phyloP scores from a whole-genome alignment of 2,797 vertebrate species.

The Toxotes lorentzi region DNA sequence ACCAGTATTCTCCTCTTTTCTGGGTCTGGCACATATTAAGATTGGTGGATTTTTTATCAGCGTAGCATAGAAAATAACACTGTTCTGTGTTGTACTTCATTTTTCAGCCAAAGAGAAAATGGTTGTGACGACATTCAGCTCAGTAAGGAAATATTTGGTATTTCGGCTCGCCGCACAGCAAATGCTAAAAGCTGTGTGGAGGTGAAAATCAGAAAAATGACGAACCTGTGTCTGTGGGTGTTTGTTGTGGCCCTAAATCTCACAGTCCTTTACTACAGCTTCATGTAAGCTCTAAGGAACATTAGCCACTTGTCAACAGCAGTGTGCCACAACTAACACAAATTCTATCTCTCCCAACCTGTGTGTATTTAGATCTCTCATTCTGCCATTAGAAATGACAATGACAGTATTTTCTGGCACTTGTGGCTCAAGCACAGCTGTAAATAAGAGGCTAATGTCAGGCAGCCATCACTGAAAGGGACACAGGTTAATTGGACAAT shows the following conservation, averaged over 20 bases:
- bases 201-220: slow-evolving; percentile 50
- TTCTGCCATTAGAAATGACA: neutral
- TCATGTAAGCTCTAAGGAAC: slow-evolving; percentile 29
- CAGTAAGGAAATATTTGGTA: slow-evolving; percentile 69
- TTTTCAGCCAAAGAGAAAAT: slow-evolving; percentile 30
- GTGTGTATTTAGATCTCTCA: neutral
- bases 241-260: slow-evolving; percentile 27
- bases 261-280: slow-evolving; percentile 15
- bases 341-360: neutral
- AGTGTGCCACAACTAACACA: neutral
- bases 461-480: slow-evolving; percentile 38
- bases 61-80: slow-evolving; percentile 36
- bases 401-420: neutral
- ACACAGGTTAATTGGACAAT: slow-evolving; percentile 24
- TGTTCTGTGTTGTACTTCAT: neutral
- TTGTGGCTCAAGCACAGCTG: slow-evolving; percentile 23
- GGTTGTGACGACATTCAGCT: slow-evolving; percentile 65
- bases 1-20: slow-evolving; percentile 52
- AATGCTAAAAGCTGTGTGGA: slow-evolving; percentile 41
- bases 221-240: slow-evolving; percentile 23
- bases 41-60: slow-evolving; percentile 18
- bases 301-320: slow-evolving; percentile 37
- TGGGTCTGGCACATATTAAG: slow-evolving; percentile 1
- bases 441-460: slow-evolving; percentile 36
- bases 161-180: slow-evolving; percentile 52